Evolutionary conservation across 2,113 vertebrate genomes (phyloP).

Genomic region (Mola mola): DNA sequence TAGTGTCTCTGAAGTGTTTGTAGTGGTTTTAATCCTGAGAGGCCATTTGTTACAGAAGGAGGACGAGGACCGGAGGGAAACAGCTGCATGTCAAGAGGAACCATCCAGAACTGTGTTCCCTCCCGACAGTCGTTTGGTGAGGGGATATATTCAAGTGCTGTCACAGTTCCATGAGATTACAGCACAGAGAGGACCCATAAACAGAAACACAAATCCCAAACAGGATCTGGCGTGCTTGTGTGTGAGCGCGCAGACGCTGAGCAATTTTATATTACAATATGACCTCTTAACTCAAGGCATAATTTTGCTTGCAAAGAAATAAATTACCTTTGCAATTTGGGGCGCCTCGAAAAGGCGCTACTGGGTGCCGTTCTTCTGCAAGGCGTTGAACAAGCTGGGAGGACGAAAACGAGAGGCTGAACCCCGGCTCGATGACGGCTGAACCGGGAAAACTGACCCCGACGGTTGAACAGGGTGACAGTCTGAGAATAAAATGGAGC

Average conservation of each 20-base stretch:
- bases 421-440: slow-evolving; percentile 44
- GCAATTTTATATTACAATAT: slow-evolving; percentile 56
- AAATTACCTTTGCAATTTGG: slow-evolving; percentile 70
- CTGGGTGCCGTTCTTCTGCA: slow-evolving; percentile 40
- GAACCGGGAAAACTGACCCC: slow-evolving; percentile 59
- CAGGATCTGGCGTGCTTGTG: slow-evolving; percentile 57
- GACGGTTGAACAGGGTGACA: slow-evolving; percentile 37
- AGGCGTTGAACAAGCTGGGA: slow-evolving; percentile 8
- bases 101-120: slow-evolving; percentile 50
- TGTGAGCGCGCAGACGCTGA: slow-evolving; percentile 38
- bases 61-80: slow-evolving; percentile 51
- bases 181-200: slow-evolving; percentile 52
- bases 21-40: slow-evolving; percentile 63
- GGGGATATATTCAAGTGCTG: slow-evolving; percentile 43
- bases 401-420: slow-evolving; percentile 31
- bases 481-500: slow-evolving; percentile 39
- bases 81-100: slow-evolving; percentile 71
- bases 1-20: slow-evolving; percentile 64
- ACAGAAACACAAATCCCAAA: slow-evolving; percentile 46
- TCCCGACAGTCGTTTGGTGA: slow-evolving; percentile 54
- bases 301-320: slow-evolving; percentile 54
- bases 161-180: slow-evolving; percentile 44
- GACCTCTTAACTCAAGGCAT: slow-evolving; percentile 58
- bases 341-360: slow-evolving; percentile 44
- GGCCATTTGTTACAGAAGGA: slow-evolving; percentile 57